Evolutionary conservation across 2,113 vertebrate species (phyloP).

Genomic region (Brachyhypopomus gauderio): DNA sequence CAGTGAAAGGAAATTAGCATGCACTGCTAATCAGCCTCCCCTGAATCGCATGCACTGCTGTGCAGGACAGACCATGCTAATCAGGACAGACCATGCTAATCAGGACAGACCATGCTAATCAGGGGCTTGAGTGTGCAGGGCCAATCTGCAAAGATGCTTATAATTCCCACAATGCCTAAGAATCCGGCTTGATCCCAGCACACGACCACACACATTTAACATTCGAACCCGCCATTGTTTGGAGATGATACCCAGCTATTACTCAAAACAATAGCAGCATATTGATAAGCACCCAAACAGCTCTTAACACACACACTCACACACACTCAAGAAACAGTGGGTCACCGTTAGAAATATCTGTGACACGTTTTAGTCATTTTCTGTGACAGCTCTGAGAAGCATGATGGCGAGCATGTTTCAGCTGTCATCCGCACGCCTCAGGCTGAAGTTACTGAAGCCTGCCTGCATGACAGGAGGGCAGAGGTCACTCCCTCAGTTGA

Average conservation of each 20-base stretch:
- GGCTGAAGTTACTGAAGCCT: neutral
- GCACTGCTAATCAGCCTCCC: conserved; percentile 73
- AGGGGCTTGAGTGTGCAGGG: conserved; percentile 67
- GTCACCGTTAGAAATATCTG: neutral
- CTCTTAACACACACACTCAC: conserved; percentile 34
- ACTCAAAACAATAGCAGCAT: conserved; percentile 11
- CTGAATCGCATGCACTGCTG: conserved; percentile 73
- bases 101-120: conserved; percentile 75
- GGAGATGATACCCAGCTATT: neutral
- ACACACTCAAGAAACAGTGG: conserved; percentile 23
- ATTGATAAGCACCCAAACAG: neutral
- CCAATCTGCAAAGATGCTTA: conserved; percentile 71
- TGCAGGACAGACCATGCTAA: conserved; percentile 74
- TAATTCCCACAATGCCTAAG: conserved; percentile 61
- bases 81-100: too few species aligned
- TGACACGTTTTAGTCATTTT: neutral
- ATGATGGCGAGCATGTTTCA: neutral
- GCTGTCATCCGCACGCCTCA: too few species aligned
- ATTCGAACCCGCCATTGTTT: conserved; percentile 33
- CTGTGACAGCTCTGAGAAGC: neutral
- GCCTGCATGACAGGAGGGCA: too few species aligned
- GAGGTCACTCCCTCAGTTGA: too few species aligned
- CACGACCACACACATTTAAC: too few species aligned
- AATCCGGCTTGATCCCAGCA: too few species aligned
- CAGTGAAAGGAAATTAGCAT: conserved; percentile 72